Percentiles rank a stretch among this genome's conserved stretches.
phyloP scores from a whole-genome alignment of 2,888 invertebrate species.

The Drosophila neoperkinsi region DNA sequence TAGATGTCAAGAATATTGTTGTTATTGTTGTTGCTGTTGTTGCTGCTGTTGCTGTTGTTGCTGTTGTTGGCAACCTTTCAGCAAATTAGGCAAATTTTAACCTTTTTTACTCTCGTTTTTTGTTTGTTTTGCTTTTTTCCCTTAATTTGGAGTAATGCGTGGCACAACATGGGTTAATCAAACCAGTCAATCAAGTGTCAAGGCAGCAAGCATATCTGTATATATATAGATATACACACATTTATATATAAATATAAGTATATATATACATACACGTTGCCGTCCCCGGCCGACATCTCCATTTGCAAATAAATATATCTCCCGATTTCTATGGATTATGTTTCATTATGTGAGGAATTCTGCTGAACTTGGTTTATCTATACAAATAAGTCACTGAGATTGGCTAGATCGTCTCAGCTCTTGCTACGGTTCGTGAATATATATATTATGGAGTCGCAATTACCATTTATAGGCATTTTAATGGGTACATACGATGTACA shows the following conservation, averaged over 20 bases:
- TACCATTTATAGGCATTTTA: background rate
- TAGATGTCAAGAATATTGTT: constrained; percentile 52
- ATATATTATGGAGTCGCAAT: background rate
- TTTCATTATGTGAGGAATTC: background rate
- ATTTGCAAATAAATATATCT: background rate
- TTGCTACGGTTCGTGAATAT: background rate
- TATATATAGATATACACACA: background rate
- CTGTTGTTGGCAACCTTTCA: constrained; percentile 6
- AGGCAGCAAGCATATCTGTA: constrained; percentile 5
- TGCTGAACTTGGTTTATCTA: background rate
- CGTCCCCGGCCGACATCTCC: background rate
- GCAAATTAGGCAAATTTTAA: constrained; percentile 13
- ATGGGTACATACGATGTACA: background rate
- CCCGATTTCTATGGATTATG: background rate
- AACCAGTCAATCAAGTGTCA: constrained; percentile 52
- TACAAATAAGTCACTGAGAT: background rate
- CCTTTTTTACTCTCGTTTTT: constrained; percentile 12
- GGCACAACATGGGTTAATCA: constrained; percentile 51
- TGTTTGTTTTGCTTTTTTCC: background rate
- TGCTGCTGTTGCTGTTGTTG: background rate
- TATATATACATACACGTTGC: background rate
- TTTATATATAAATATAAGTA: background rate
- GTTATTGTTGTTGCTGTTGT: background rate
- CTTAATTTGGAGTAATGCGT: constrained; percentile 34
- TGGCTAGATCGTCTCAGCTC: background rate